Conservation (phyloP, 1,140 invertebrate genomes). For the Drosophila truncata region DNA sequence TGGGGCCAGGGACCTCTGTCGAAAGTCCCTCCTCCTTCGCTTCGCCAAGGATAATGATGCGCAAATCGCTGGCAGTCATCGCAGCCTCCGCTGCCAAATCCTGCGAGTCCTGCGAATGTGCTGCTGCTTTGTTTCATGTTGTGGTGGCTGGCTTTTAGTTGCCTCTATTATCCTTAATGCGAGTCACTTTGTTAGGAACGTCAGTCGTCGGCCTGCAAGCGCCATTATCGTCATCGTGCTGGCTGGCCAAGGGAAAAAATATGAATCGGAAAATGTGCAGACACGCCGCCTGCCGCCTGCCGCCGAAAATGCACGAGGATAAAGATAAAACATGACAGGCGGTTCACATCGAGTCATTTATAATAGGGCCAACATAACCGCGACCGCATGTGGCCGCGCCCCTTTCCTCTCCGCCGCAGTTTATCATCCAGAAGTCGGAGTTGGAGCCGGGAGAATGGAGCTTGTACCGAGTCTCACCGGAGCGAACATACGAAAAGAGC, state of each 20-base stretch:
- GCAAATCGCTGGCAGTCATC: slow-evolving; percentile 76
- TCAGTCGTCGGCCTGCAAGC: slow-evolving; percentile 81
- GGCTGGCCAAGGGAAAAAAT: slow-evolving; percentile 38
- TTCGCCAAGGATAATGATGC: slow-evolving; percentile 71
- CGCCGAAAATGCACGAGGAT: slow-evolving; percentile 76
- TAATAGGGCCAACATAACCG: slow-evolving; percentile 77
- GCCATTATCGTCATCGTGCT: slow-evolving; percentile 76
- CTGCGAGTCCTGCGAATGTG: slow-evolving; percentile 3
- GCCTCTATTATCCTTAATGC: slow-evolving; percentile 84
- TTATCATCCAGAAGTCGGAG: slow-evolving; percentile 41
- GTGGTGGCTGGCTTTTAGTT: slow-evolving; percentile 75
- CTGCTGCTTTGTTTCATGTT: slow-evolving; percentile 78
- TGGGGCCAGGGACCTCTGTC: slow-evolving; percentile 52
- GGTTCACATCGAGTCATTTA: slow-evolving; percentile 81
- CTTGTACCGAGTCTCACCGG: not conserved
- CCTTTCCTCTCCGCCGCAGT: slow-evolving; percentile 16
- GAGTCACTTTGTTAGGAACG: slow-evolving; percentile 83
- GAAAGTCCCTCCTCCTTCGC: slow-evolving; percentile 14
- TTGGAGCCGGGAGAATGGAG: not conserved
- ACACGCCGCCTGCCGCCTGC: slow-evolving; percentile 55
- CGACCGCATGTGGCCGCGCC: slow-evolving; percentile 58
- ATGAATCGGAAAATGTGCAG: slow-evolving; percentile 78
- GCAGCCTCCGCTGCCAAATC: slow-evolving; percentile 40
- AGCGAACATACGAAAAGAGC: not conserved
- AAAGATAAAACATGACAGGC: slow-evolving; percentile 83